Percentiles rank a stretch among this genome's conserved stretches.
phyloP scores from a whole-genome alignment of 1,140 invertebrate genomes.

The Drosophila hydei region DNA sequence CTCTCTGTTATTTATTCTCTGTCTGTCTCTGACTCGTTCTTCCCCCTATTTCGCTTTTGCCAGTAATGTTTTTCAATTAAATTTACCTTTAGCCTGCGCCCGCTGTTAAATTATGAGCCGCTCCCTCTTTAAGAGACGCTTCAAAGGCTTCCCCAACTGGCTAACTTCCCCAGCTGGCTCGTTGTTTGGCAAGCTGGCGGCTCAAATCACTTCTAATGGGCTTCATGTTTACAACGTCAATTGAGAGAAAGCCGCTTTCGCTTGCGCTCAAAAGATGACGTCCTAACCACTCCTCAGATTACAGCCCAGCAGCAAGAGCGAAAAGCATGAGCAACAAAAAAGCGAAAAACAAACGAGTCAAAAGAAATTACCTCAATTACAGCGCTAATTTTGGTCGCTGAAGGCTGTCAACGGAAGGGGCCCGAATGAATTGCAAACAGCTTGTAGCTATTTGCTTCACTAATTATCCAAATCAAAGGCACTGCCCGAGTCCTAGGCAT shows the following conservation, averaged over 20 bases:
- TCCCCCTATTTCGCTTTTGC: background rate
- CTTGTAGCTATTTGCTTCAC: conserved; percentile 80
- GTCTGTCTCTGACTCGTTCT: background rate
- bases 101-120: conserved; percentile 62
- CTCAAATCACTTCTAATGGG: conserved; percentile 82
- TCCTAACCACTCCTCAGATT: conserved; percentile 54
- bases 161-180: conserved; percentile 18
- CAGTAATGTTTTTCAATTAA: conserved; percentile 79
- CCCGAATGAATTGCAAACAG: conserved; percentile 66
- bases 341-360: conserved; percentile 7
- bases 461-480: conserved; percentile 78
- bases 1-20: background rate
- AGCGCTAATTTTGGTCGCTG: conserved; percentile 53
- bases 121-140: conserved; percentile 33
- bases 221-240: conserved; percentile 83
- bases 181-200: conserved; percentile 51
- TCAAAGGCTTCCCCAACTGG: conserved; percentile 64
- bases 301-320: conserved; percentile 32
- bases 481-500: conserved; percentile 24
- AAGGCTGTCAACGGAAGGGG: conserved; percentile 36
- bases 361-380: conserved; percentile 79
- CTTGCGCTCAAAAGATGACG: conserved; percentile 60
- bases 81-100: conserved; percentile 52
- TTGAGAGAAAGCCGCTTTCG: conserved; percentile 80
- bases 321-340: conserved; percentile 7